Evolutionary conservation across 2,888 invertebrate genomes (phyloP).

Genomic region (Thysanoteuthis rhombus): DNA sequence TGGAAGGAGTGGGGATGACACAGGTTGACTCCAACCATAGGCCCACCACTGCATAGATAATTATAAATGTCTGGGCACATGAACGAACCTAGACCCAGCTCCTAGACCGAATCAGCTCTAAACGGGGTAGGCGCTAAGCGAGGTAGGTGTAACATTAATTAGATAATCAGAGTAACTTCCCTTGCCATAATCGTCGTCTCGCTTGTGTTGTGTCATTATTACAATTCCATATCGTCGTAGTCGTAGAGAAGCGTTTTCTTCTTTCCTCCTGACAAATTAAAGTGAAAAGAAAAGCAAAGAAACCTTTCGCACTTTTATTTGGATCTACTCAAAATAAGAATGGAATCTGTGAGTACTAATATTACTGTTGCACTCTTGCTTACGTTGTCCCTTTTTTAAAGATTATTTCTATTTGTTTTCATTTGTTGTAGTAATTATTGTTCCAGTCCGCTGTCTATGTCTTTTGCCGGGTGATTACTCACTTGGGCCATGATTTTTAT

Average conservation of each 20-base stretch:
- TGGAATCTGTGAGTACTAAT: background rate
- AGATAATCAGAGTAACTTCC: background rate
- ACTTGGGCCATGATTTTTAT: background rate
- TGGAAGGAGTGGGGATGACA: too few relatives aligned
- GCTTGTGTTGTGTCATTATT: background rate
- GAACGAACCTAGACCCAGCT: too few relatives aligned
- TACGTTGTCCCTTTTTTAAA: background rate
- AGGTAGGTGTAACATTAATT: too few relatives aligned
- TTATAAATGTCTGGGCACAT: too few relatives aligned
- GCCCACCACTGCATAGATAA: too few relatives aligned
- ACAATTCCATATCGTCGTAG: background rate
- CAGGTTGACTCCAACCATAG: too few relatives aligned
- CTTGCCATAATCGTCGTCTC: background rate
- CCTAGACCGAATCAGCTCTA: too few relatives aligned
- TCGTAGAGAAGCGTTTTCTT: background rate
- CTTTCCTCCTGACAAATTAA: too few relatives aligned
- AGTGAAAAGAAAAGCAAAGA: background rate
- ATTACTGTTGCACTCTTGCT: background rate
- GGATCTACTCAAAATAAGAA: background rate
- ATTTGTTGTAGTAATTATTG: background rate
- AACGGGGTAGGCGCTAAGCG: too few relatives aligned
- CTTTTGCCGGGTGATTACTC: too few relatives aligned
- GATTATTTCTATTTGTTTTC: background rate
- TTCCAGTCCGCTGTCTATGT: too few relatives aligned
- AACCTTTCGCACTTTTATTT: background rate